Conservation (phyloP, 2,888 invertebrate genomes). For the Cerastoderma edule region DNA sequence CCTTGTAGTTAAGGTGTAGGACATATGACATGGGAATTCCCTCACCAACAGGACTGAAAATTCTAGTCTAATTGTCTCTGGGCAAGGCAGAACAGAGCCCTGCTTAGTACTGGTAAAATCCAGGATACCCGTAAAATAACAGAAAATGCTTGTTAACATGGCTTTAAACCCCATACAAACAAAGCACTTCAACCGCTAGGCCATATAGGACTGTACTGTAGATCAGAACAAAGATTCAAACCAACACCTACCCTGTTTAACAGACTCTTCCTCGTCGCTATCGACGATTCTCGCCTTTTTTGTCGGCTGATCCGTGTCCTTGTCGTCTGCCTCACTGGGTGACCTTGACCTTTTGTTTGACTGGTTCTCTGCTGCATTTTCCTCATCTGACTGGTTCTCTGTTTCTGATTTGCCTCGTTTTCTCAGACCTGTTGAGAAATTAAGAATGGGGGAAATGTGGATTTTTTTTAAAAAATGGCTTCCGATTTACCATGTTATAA, state of each 20-base stretch:
- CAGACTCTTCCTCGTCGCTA: conserved; percentile 42
- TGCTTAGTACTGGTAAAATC: too few species aligned
- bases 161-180: not conserved
- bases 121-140: not conserved
- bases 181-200: not conserved
- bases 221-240: not conserved
- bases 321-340: conserved; percentile 39
- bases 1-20: too few species aligned
- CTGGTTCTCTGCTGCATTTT: conserved; percentile 25
- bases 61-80: too few species aligned
- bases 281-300: conserved; percentile 45
- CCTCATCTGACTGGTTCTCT: conserved; percentile 23
- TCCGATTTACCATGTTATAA: too few species aligned
- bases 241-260: conserved; percentile 17
- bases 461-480: not conserved
- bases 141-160: not conserved
- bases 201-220: not conserved
- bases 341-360: conserved; percentile 52
- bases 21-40: too few species aligned
- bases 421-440: not conserved
- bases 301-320: conserved; percentile 39
- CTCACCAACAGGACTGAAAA: too few species aligned
- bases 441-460: not conserved
- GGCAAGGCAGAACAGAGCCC: too few species aligned
- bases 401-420: not conserved